Conservation (phyloP, 2,888 invertebrate genomes). For the Sinotaia quadrata region DNA sequence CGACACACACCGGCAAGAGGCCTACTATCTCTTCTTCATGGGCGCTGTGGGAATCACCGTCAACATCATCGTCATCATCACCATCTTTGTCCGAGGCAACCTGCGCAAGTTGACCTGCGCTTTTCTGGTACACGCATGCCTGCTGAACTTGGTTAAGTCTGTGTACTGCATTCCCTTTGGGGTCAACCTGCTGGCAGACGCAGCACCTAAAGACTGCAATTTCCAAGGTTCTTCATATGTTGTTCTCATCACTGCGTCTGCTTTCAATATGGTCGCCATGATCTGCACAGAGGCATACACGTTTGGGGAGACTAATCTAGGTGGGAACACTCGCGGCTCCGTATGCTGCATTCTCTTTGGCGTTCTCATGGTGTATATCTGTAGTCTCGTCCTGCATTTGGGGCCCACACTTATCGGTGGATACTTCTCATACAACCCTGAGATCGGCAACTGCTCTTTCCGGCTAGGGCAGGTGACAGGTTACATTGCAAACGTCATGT, state of each 20-base stretch:
- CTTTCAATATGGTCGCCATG: constrained; percentile 72
- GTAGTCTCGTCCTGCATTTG: constrained; percentile 70
- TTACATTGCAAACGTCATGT: constrained; percentile 71
- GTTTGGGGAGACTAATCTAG: constrained; percentile 68
- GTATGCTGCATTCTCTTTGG: constrained; percentile 71
- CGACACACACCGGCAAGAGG: constrained; percentile 58
- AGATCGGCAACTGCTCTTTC: constrained; percentile 71
- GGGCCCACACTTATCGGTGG: constrained; percentile 72
- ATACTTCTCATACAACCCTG: constrained; percentile 69
- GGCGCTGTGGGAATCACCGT: constrained; percentile 66
- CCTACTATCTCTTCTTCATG: constrained; percentile 67
- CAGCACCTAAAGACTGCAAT: constrained; percentile 63
- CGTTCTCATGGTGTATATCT: constrained; percentile 69
- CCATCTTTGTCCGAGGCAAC: constrained; percentile 58
- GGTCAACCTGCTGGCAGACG: constrained; percentile 62
- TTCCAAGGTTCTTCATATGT: constrained; percentile 69
- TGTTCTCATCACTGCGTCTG: constrained; percentile 69
- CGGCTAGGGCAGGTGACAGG: constrained; percentile 68
- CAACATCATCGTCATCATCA: constrained; percentile 64
- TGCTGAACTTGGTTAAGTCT: constrained; percentile 68
- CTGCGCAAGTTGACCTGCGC: constrained; percentile 70
- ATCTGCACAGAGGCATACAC: constrained; percentile 71
- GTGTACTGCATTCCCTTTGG: constrained; percentile 71
- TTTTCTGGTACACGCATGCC: constrained; percentile 70
- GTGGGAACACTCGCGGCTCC: constrained; percentile 65